A percentile compares a stretch with the other conserved stretches of the same genome.
phyloP scores from a whole-genome alignment of 2,113 vertebrate genomes.

The Chunga burmeisteri region DNA sequence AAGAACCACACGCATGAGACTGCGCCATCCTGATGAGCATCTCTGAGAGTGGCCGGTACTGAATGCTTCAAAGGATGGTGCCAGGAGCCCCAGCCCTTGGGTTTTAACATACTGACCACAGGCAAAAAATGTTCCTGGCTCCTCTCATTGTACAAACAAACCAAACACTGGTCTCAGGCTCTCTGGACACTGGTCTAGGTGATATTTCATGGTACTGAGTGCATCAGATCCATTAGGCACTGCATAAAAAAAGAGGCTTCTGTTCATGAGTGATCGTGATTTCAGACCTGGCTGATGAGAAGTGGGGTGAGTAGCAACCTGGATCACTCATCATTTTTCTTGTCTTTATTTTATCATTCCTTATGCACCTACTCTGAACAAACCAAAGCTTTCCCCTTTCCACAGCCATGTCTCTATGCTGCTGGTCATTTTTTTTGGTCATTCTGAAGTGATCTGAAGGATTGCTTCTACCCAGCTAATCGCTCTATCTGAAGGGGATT shows the following conservation, averaged over 20 bases:
- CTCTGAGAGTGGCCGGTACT: neutral
- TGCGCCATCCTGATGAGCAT: neutral
- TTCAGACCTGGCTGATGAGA: constrained; percentile 10
- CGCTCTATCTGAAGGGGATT: neutral
- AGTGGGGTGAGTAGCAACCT: neutral
- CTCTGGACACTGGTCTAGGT: neutral
- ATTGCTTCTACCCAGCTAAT: neutral
- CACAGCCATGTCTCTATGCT: neutral
- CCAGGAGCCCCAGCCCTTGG: neutral
- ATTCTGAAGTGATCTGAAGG: neutral
- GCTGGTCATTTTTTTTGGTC: neutral
- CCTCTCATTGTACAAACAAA: neutral
- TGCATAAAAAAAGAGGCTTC: neutral
- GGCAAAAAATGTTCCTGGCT: neutral
- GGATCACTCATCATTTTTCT: neutral
- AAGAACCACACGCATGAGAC: neutral
- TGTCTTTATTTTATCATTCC: neutral
- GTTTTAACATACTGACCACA: neutral
- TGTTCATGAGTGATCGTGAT: neutral
- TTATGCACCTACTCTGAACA: neutral
- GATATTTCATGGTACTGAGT: neutral
- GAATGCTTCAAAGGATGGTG: neutral
- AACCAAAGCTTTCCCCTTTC: neutral
- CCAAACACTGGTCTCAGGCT: neutral
- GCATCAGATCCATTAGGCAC: neutral